A percentile compares a stretch with the other conserved stretches of the same genome.
Evolutionary conservation across 2,888 invertebrate genomes (phyloP).

Genomic region (Opisthograptis luteolata): DNA sequence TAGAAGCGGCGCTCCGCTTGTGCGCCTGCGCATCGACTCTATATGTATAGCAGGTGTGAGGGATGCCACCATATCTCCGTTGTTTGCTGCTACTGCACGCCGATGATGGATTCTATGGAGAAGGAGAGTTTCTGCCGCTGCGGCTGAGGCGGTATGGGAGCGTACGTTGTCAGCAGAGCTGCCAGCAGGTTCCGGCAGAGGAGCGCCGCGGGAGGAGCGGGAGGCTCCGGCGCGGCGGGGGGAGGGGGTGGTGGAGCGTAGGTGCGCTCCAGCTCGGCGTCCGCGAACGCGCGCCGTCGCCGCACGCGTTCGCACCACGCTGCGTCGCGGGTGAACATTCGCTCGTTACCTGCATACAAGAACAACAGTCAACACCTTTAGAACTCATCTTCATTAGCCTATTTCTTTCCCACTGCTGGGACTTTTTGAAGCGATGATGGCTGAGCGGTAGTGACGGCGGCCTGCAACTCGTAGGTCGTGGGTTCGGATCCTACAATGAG

Average conservation of each 20-base stretch:
- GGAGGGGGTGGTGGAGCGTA: slow-evolving; percentile 31
- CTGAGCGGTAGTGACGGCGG: too few relatives aligned
- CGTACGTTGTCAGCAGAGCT: slow-evolving; percentile 68
- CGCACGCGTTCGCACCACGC: slow-evolving; percentile 83
- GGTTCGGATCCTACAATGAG: too few relatives aligned
- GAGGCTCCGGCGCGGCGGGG: slow-evolving; percentile 43
- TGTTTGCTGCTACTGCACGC: slow-evolving; percentile 69
- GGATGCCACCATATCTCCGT: too few relatives aligned
- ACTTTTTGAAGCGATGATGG: too few relatives aligned
- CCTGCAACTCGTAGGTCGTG: too few relatives aligned
- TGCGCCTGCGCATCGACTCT: too few relatives aligned
- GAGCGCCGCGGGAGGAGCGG: slow-evolving; percentile 55
- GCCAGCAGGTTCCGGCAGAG: slow-evolving; percentile 81
- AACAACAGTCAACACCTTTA: neutral
- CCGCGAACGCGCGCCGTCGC: slow-evolving; percentile 86
- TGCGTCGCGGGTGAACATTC: slow-evolving; percentile 59
- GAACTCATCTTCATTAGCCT: too few relatives aligned
- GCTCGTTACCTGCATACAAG: slow-evolving; percentile 47
- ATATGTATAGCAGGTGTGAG: too few relatives aligned
- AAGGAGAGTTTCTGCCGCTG: slow-evolving; percentile 79
- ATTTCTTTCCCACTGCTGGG: too few relatives aligned
- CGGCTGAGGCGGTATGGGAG: slow-evolving; percentile 59
- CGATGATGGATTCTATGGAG: slow-evolving; percentile 89
- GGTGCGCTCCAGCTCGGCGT: slow-evolving; percentile 87
- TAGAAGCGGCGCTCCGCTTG: too few relatives aligned